phyloP scores from a whole-genome alignment of 2,888 invertebrate species.

The Cacoxenus indagator region DNA sequence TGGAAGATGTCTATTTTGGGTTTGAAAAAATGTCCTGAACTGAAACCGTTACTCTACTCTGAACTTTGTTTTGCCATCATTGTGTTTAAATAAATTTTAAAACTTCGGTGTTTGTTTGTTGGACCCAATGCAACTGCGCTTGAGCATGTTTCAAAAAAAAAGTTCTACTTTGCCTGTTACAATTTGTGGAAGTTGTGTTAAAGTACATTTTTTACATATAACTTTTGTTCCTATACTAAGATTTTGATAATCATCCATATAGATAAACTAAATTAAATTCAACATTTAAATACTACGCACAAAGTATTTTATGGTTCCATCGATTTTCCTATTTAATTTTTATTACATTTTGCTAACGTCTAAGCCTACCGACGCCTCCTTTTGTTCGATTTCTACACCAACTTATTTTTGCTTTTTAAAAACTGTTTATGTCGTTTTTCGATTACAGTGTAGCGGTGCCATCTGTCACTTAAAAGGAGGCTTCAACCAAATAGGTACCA shows the following conservation, averaged over 20 bases:
- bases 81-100: not conserved
- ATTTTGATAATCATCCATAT: not conserved
- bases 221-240: not conserved
- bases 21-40: not conserved
- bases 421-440: too few species aligned
- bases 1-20: not conserved
- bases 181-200: not conserved
- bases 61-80: not conserved
- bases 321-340: conserved; percentile 24
- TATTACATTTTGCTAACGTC: conserved; percentile 21
- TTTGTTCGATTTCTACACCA: conserved; percentile 16
- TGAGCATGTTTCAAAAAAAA: conserved; percentile 2
- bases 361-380: conserved; percentile 27
- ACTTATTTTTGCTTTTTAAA: conserved; percentile 20
- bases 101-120: not conserved
- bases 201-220: not conserved
- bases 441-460: too few species aligned
- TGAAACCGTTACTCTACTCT: conserved; percentile 1
- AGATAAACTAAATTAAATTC: conserved; percentile 11
- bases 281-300: conserved; percentile 36
- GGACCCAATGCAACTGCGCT: conserved; percentile 9
- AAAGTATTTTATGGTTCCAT: conserved; percentile 5
- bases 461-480: conserved; percentile 77
- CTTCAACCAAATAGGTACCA: conserved; percentile 87
- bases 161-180: too few species aligned